Base-by-base conservation (phyloP, 37 sponge, comb jelly and placozoan genomes). In the Halisarca cf. caerulea region DNA sequence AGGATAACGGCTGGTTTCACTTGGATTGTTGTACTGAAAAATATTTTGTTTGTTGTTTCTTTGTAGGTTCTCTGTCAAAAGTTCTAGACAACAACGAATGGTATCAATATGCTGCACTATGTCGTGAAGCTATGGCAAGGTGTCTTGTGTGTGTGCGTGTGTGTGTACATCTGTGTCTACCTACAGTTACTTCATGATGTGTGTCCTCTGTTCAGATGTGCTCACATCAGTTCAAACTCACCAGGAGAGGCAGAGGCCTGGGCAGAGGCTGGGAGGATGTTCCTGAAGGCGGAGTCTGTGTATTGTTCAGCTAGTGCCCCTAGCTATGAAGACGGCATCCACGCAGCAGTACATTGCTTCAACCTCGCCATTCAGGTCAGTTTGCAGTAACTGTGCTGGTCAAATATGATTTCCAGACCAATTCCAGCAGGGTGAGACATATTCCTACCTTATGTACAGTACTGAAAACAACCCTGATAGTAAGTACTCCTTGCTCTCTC, bases 121-220 rank as follows among this genome's bases (percentile, higher is more conserved):
- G 92, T 79, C 84, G 88, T 82, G 58, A 77, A 35, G 92, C 92
- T 23, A 92, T 92, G 92, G 92, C 92, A 32, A 92, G 79, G 89
- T 91, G 61, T 47, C 44, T 58, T 34, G 9, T 73, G 54, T 35
- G 20, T 30, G 51, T 47, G 51, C 11, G 51, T 47, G 51, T 47
- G 51, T 47, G 51, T 47, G 51, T 47, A 11, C 11, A 3, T 68
- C 32, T 68, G 35, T 30, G 14, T 68, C 33, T 30, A 3, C 30
- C 32, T 68, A 30, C 34, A 15, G 6, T 5, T 30, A 30, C 34
- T n/a, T 55, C 57, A 55, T 55, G 57, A 55, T 55, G n/a, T n/a
- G n/a, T n/a, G 17, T 17, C 17, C 41, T 59, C 1, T 59, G n/a
- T 79, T 11, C 57, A 91, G 91, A 28, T 92, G 89, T 86, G 92